phyloP scores from a whole-genome alignment of 2,797 vertebrate species.

The Acrossocheilus wenchowensis region DNA sequence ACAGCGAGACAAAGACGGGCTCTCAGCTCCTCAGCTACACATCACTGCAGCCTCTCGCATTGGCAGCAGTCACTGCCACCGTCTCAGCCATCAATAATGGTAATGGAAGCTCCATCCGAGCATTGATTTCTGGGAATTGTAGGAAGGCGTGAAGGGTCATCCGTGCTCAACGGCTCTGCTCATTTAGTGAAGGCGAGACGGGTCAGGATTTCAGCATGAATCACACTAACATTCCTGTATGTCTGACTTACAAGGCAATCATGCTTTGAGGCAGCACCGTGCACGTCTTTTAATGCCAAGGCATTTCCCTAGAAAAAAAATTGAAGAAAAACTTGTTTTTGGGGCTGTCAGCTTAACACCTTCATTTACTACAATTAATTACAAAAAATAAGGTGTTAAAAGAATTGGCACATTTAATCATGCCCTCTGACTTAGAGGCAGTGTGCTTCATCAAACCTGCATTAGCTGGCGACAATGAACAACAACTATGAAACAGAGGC shows the following conservation, averaged over 20 bases:
- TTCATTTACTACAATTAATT: constrained; percentile 19
- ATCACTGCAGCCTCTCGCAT: constrained; percentile 44
- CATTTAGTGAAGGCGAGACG: constrained; percentile 20
- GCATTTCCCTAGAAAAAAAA: neutral
- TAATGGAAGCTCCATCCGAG: constrained; percentile 53
- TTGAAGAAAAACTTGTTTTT: neutral
- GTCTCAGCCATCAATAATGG: constrained; percentile 59
- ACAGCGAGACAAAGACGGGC: constrained; percentile 27
- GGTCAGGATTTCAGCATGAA: constrained; percentile 38
- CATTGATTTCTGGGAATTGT: constrained; percentile 59
- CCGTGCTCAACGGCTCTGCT: constrained; percentile 36
- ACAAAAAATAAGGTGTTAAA: constrained; percentile 7
- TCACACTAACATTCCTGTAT: constrained; percentile 32
- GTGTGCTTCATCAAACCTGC: neutral
- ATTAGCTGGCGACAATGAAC: neutral
- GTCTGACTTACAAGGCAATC: constrained; percentile 13
- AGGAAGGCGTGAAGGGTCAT: constrained; percentile 50
- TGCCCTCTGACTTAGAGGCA: neutral
- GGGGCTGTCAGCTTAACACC: neutral
- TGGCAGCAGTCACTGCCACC: constrained; percentile 50
- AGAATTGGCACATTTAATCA: neutral
- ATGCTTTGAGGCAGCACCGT: neutral
- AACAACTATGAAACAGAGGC: neutral
- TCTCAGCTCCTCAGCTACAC: constrained; percentile 38
- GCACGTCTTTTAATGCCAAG: constrained; percentile 8